Evolutionary conservation across 2,888 invertebrate genomes (phyloP), one percentile per base, ranked within the genome.

Genomic region (Monochamus alternatus): DNA sequence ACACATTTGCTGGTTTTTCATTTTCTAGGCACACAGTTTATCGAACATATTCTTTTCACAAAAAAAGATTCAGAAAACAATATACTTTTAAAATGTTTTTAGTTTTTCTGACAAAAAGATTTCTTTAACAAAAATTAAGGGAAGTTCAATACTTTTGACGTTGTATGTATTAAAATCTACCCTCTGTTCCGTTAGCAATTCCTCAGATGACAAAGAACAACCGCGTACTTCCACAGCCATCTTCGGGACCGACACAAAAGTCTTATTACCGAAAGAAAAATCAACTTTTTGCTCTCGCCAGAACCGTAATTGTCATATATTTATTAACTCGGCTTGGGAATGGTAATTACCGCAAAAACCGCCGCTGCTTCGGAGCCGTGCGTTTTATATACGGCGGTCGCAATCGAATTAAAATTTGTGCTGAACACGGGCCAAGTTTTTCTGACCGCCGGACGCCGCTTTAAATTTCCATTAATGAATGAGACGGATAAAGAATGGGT

Each of bases 301-400:
- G 62, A 62, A 47, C 69, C 60, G 59, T 76, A 76, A 78, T 72
- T 32, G 76, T 69, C 74, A 67, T 63, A 73, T 78, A 76, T 76
- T 77, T 72, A 76, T 74, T 64, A 74, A 64, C 69, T 60, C 60
- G 47, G 52, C 30, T 38, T 65, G 51, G 65, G 74, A 76, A 78
- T 76, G 73, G 74, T 72, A 75, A 78, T 74, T 76, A 73, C 55
- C 31, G 68, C 62, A 78, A 78, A 78, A 78, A 78, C 66, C 58
- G 60, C 69, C 64, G 55, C 70, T 71, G 47, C 55, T 69, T 47
- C 67, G 32, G 47, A 58, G 44, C 47, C 31, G 75, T 63, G 68
- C 73, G 63, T 75, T 68, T 65, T 62, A 67, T 38, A 38, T 55
- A 59, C 32, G 72, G 66, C 55, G 73, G 60, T 70, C 62, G 31